Percentiles rank a stretch among this genome's conserved stretches.
Conservation (phyloP, 2,113 vertebrate genomes). For the Tachuris rubrigastra region DNA sequence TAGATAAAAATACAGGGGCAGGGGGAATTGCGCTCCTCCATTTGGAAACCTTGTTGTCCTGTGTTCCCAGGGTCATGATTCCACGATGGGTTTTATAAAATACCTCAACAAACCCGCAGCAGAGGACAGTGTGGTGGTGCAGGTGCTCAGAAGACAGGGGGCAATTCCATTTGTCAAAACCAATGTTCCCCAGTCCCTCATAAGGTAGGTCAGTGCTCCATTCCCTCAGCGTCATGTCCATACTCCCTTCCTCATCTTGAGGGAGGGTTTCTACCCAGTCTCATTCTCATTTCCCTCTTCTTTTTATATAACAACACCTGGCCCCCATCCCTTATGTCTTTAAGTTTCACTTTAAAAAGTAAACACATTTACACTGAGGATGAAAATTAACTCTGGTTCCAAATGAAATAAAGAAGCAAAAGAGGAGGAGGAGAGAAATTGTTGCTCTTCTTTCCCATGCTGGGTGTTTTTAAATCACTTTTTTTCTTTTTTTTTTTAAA, state of each 20-base stretch:
- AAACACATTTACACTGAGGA: neutral
- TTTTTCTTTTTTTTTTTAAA: neutral
- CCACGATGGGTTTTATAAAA: slow-evolving; percentile 76
- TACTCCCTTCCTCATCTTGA: neutral
- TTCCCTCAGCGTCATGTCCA: fast-evolving
- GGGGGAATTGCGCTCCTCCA: neutral
- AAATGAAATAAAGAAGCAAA: neutral
- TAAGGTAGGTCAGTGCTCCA: slow-evolving; percentile 72
- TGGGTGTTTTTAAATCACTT: neutral
- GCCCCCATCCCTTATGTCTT: neutral
- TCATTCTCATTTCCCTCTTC: neutral
- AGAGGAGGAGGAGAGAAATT: neutral
- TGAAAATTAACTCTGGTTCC: neutral
- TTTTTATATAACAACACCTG: neutral
- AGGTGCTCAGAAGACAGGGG: slow-evolving; percentile 89
- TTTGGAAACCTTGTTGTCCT: neutral
- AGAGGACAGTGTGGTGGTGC: slow-evolving; percentile 83
- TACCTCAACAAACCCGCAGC: slow-evolving; percentile 72
- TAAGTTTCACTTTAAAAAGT: neutral
- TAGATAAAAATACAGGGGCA: fast-evolving
- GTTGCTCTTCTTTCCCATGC: neutral
- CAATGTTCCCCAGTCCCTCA: slow-evolving; percentile 86
- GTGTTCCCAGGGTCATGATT: slow-evolving; percentile 78
- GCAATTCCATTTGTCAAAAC: slow-evolving; percentile 94
- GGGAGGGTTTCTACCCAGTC: neutral